Conservation (phyloP, 53 echinoderm and acorn worm genomes). For the Crossaster papposus region DNA sequence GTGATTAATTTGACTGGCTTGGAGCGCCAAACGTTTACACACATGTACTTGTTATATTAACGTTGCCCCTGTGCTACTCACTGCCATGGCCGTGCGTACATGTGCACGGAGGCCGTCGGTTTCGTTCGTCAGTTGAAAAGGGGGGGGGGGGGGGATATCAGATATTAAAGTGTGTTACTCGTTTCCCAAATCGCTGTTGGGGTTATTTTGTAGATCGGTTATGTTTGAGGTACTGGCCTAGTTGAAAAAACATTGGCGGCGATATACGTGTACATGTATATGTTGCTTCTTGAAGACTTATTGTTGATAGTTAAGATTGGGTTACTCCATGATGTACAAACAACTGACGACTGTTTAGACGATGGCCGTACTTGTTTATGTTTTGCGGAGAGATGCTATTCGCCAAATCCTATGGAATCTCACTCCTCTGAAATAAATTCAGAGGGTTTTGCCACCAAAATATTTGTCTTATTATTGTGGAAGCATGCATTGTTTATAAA, state of each 20-base stretch:
- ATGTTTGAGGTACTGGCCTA: background rate
- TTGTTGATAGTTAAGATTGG: background rate
- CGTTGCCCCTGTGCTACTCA: background rate
- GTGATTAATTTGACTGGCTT: slow-evolving; percentile 39
- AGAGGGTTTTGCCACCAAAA: background rate
- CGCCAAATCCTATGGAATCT: background rate
- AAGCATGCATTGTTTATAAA: background rate
- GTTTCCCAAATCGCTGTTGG: background rate
- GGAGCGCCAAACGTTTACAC: slow-evolving; percentile 33
- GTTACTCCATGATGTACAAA: background rate
- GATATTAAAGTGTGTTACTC: background rate
- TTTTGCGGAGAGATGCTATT: background rate
- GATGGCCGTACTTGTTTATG: background rate
- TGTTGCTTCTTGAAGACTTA: background rate
- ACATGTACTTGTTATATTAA: slow-evolving; percentile 59
- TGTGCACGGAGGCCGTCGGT: background rate
- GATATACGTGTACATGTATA: too few relatives aligned
- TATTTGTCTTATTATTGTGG: background rate
- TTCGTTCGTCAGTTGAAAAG: background rate
- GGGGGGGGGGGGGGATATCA: background rate
- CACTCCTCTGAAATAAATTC: background rate
- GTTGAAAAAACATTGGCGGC: background rate
- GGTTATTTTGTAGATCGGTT: background rate
- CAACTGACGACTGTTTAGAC: background rate
- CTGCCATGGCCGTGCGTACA: background rate